Conservation (phyloP, 1,140 invertebrate species). For the Vollenhovia emeryi region DNA sequence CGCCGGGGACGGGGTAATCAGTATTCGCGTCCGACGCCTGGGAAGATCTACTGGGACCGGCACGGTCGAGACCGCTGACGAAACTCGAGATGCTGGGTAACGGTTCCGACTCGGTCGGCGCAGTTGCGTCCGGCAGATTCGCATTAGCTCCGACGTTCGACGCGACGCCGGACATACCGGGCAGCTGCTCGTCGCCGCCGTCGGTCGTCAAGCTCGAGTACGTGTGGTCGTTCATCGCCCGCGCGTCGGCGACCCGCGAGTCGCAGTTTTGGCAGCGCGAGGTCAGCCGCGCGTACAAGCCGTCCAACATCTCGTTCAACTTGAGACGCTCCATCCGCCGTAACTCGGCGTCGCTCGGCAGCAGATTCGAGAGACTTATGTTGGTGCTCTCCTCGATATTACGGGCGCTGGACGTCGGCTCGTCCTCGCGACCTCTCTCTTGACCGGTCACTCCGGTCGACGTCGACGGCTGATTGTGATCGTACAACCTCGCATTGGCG, state of each 20-base stretch:
- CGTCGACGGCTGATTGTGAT: constrained; percentile 54
- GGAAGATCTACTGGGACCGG: background rate
- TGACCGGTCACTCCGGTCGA: constrained; percentile 38
- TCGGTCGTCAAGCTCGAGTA: constrained; percentile 72
- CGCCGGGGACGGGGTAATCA: background rate
- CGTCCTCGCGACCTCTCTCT: background rate
- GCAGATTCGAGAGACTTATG: constrained; percentile 65
- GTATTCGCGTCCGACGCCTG: constrained; percentile 10
- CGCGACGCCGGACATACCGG: constrained; percentile 69
- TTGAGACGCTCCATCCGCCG: constrained; percentile 60
- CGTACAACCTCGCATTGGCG: constrained; percentile 2
- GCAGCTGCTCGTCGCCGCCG: constrained; percentile 59
- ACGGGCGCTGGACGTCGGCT: background rate
- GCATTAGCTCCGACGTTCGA: constrained; percentile 58
- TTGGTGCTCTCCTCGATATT: constrained; percentile 36
- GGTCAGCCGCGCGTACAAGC: constrained; percentile 42
- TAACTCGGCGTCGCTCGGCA: constrained; percentile 70
- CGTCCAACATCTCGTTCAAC: constrained; percentile 55
- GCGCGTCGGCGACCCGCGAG: constrained; percentile 6
- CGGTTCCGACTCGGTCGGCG: constrained; percentile 8
- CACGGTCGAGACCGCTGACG: background rate
- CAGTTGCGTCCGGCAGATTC: constrained; percentile 45
- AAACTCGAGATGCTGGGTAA: constrained; percentile 48
- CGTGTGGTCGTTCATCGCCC: constrained; percentile 72
- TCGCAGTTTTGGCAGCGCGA: constrained; percentile 41